phyloP scores from a whole-genome alignment of 2,797 vertebrate genomes.

The Coluber constrictor region DNA sequence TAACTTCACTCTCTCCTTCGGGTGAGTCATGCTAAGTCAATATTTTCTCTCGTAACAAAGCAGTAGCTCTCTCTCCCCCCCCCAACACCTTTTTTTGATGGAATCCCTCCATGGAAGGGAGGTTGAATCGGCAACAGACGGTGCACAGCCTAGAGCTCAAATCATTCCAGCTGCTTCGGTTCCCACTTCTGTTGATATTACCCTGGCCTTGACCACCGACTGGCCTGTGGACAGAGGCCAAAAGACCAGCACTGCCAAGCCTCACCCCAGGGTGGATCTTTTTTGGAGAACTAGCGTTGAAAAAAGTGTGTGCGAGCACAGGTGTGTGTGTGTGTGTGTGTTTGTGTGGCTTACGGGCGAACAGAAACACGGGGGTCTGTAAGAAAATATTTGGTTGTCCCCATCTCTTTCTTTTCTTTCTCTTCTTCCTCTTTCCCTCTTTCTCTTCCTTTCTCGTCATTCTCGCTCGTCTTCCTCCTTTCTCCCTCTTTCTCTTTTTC shows the following conservation, averaged over 20 bases:
- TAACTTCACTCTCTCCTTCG: neutral
- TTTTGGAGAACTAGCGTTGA: neutral
- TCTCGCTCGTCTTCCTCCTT: neutral
- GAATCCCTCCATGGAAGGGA: neutral
- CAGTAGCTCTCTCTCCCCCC: neutral
- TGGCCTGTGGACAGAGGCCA: neutral
- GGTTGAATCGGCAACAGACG: conserved; percentile 21
- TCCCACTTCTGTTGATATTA: neutral
- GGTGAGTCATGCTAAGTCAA: neutral
- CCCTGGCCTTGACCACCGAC: rapidly evolving
- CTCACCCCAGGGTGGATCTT: conserved; percentile 23
- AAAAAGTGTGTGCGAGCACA: neutral
- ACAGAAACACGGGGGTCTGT: neutral
- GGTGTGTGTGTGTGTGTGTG: no score
- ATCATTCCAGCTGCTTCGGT: neutral
- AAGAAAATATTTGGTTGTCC: neutral
- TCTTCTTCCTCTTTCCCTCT: neutral
- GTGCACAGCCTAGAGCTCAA: neutral
- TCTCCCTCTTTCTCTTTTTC: neutral
- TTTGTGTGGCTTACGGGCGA: neutral
- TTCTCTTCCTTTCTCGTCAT: neutral
- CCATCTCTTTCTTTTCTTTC: neutral
- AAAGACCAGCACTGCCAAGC: neutral
- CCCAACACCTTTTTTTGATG: neutral
- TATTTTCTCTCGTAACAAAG: conserved; percentile 21